Evolutionary conservation across 1,140 invertebrate species (phyloP).

Genomic region (Lepidotrigona ventralis): DNA sequence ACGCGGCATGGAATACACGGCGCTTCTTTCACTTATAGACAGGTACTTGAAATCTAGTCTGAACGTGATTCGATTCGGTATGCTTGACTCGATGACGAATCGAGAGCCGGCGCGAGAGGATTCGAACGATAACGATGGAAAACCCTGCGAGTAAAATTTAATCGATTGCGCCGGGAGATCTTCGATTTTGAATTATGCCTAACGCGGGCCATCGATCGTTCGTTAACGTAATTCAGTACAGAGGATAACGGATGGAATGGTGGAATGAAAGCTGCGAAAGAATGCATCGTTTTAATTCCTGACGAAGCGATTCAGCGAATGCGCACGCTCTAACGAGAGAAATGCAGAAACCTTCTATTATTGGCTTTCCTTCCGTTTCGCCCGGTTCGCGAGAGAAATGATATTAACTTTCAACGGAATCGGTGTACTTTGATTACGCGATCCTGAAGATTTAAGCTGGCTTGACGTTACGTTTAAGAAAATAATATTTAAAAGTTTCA

Average conservation of each 20-base stretch:
- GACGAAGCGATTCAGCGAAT: neutral
- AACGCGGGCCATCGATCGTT: neutral
- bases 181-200: neutral
- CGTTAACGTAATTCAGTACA: conserved; percentile 32
- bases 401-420: conserved; percentile 21
- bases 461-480: neutral
- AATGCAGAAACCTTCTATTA: neutral
- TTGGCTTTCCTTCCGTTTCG: neutral
- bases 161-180: neutral
- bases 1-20: neutral
- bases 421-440: neutral
- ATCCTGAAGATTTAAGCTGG: neutral
- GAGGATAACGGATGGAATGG: conserved; percentile 2
- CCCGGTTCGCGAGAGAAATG: neutral
- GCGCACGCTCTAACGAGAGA: neutral
- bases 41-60: neutral
- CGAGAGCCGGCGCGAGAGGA: neutral
- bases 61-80: neutral
- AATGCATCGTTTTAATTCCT: conserved; percentile 2
- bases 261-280: conserved; percentile 9
- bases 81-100: neutral
- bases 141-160: neutral
- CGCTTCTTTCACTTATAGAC: neutral
- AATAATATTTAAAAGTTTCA: neutral
- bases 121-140: neutral